Conservation (phyloP, 2,797 vertebrate genomes). For the Leptoclinus maculatus region DNA sequence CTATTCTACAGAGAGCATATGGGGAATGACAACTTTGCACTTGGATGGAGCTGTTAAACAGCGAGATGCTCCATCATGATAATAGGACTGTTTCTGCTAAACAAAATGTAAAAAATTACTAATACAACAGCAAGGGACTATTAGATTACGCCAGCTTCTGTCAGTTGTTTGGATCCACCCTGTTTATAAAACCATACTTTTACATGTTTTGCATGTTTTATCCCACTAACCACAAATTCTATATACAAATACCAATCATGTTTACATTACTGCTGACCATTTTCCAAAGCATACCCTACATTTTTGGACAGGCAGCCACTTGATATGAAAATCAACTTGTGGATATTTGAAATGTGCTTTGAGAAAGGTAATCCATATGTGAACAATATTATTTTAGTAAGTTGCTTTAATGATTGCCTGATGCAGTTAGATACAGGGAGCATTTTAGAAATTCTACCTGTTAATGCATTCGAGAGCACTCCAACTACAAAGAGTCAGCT, state of each 20-base stretch:
- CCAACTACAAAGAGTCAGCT: conserved; percentile 11
- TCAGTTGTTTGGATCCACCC: conserved; percentile 40
- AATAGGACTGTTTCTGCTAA: conserved; percentile 38
- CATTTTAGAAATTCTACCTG: conserved; percentile 3
- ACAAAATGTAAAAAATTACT: conserved; percentile 43
- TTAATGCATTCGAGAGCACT: conserved; percentile 20
- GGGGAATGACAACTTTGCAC: conserved; percentile 66
- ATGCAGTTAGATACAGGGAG: conserved; percentile 1
- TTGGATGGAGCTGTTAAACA: conserved; percentile 52
- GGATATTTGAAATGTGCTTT: background rate
- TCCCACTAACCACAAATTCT: conserved; percentile 16
- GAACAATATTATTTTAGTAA: background rate
- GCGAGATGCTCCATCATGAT: conserved; percentile 54
- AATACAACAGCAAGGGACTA: conserved; percentile 31
- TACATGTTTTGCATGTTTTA: conserved; percentile 31
- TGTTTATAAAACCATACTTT: conserved; percentile 34
- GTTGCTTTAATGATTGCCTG: background rate
- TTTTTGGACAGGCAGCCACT: background rate
- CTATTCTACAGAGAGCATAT: conserved; percentile 43
- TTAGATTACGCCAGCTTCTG: conserved; percentile 24
- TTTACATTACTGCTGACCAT: conserved; percentile 18
- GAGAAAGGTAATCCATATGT: conserved; percentile 15
- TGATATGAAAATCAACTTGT: background rate
- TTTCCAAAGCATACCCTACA: conserved; percentile 10
- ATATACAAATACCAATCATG: conserved; percentile 32